These are phyloP conservation scores for Microplitis deprimator DNA, from an alignment of 2,888 invertebrate species.

Conservation along the genomic window DNA sequence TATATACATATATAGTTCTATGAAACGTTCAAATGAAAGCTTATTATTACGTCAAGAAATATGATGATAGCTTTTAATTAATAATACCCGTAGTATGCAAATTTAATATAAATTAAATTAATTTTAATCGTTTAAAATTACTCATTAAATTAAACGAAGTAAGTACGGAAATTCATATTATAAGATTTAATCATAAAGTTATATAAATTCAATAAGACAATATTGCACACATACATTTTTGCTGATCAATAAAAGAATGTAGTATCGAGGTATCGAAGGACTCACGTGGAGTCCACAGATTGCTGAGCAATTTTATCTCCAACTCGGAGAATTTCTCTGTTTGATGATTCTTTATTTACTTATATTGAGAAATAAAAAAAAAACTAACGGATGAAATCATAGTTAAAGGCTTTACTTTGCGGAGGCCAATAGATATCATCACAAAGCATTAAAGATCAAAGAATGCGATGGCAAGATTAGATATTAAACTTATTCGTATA, in stretches of 20 bases:
- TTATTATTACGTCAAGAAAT: neutral
- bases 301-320: conserved; percentile 1
- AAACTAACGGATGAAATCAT: neutral
- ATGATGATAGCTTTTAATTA: neutral
- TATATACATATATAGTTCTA: neutral
- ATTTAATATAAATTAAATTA: neutral
- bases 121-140: neutral
- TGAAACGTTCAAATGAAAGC: neutral
- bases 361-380: neutral
- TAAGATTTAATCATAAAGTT: neutral
- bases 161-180: neutral
- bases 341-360: neutral
- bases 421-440: neutral
- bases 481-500: neutral
- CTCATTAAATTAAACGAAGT: neutral
- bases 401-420: neutral
- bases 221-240: conserved; percentile 13
- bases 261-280: conserved; percentile 8
- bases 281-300: neutral
- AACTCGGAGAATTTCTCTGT: neutral
- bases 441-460: neutral
- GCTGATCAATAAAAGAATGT: conserved; percentile 24
- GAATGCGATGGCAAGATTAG: neutral
- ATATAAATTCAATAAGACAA: neutral
- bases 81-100: neutral